phyloP scores from a whole-genome alignment of 2,888 invertebrate genomes.

The Tuta absoluta region DNA sequence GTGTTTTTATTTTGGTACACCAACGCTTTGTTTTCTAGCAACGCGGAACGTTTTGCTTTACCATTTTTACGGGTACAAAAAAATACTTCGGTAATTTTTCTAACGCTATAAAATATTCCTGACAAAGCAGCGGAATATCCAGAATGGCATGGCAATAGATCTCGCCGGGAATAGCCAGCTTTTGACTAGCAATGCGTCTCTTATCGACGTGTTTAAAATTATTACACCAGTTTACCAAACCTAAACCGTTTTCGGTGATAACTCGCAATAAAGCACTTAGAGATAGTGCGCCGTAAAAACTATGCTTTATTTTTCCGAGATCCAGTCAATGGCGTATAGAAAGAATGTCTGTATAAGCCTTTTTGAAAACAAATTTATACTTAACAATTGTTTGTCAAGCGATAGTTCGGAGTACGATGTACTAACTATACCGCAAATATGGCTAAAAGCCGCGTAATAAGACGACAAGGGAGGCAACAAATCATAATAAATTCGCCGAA shows the following conservation, averaged over 20 bases:
- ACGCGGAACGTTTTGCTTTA: neutral
- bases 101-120: conserved; percentile 12
- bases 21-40: neutral
- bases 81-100: neutral
- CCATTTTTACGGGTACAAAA: neutral
- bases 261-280: conserved; percentile 25
- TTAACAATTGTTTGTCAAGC: conserved; percentile 50
- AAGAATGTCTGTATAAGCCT: conserved; percentile 15
- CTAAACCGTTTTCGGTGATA: conserved; percentile 19
- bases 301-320: conserved; percentile 18
- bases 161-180: conserved; percentile 9
- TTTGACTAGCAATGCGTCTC: conserved; percentile 19
- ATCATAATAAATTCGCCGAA: conserved; percentile 79
- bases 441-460: conserved; percentile 70
- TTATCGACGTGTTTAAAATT: conserved; percentile 19
- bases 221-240: conserved; percentile 10
- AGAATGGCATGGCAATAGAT: conserved; percentile 13
- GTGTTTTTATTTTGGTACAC: neutral
- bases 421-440: conserved; percentile 46
- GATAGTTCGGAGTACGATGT: conserved; percentile 49
- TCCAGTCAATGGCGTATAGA: conserved; percentile 30
- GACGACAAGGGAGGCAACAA: conserved; percentile 73
- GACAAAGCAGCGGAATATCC: conserved; percentile 2
- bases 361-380: conserved; percentile 44
- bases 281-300: conserved; percentile 26